phyloP scores from a whole-genome alignment of 2,797 vertebrate species.

The Pelochelys cantorii region DNA sequence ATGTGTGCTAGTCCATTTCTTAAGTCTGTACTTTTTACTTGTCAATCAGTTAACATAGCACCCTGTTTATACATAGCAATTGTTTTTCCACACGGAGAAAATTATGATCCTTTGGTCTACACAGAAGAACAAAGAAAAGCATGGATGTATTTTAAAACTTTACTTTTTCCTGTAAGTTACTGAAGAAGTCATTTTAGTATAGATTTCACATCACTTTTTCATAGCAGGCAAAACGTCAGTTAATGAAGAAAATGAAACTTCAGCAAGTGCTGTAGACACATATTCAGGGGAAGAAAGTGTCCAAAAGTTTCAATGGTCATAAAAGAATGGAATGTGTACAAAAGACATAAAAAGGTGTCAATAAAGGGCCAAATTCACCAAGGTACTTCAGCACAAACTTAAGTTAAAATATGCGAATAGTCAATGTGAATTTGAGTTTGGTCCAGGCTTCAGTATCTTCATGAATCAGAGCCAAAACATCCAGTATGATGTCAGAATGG shows the following conservation, averaged over 20 bases:
- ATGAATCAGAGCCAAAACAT: constrained; percentile 11
- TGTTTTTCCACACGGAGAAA: neutral
- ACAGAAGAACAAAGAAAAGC: neutral
- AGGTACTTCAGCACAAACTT: constrained; percentile 12
- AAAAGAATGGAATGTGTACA: constrained; percentile 15
- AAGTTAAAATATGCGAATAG: neutral
- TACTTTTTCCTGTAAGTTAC: neutral
- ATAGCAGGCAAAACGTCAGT: neutral
- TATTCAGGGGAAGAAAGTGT: neutral
- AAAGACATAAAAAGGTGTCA: neutral
- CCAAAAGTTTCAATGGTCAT: neutral
- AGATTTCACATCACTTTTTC: neutral
- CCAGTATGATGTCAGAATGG: neutral
- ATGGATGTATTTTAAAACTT: neutral
- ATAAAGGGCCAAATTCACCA: constrained; percentile 6
- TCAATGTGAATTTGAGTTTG: neutral
- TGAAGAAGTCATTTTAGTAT: neutral
- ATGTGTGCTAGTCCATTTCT: neutral
- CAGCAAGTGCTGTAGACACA: neutral
- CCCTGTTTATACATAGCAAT: neutral
- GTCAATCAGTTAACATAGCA: neutral
- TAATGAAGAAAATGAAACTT: constrained; percentile 9
- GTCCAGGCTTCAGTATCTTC: neutral
- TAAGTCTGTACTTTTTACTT: neutral
- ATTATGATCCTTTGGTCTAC: neutral